Evolutionary conservation across 1,140 invertebrate genomes (phyloP).

Genomic region (Temnothorax curvispinosus): DNA sequence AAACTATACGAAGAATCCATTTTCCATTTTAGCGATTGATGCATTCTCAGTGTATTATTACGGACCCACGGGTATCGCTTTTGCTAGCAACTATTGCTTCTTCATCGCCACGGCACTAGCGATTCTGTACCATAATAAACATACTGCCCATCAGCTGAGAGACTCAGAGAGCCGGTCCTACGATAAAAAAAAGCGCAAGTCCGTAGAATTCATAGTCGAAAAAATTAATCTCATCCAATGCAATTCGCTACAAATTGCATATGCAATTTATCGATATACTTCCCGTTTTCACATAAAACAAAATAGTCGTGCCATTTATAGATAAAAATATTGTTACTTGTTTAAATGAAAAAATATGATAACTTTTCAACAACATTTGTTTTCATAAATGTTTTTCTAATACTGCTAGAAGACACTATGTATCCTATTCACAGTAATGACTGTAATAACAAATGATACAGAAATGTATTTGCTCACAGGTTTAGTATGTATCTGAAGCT

Average conservation of each 20-base stretch:
- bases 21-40: conserved; percentile 85
- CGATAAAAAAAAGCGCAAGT: conserved; percentile 88
- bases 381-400: not conserved
- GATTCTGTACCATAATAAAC: conserved; percentile 87
- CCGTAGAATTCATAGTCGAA: conserved; percentile 43
- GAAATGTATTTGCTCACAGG: conserved; percentile 79
- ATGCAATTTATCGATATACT: not conserved
- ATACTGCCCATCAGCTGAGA: conserved; percentile 87
- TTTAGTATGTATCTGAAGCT: conserved; percentile 90
- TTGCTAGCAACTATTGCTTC: conserved; percentile 88
- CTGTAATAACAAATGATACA: not conserved
- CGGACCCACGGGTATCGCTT: conserved; percentile 89
- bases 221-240: not conserved
- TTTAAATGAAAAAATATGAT: not conserved
- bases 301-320: not conserved
- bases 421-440: not conserved
- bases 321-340: not conserved
- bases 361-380: not conserved
- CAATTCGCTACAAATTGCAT: not conserved
- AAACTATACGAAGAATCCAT: not conserved
- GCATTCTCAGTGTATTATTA: conserved; percentile 91
- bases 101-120: conserved; percentile 90
- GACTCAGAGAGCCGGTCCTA: conserved; percentile 87
- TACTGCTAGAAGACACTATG: not conserved
- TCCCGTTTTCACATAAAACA: not conserved